These are phyloP conservation scores for Pammene aurita DNA, from an alignment of 2,888 invertebrate species.

Conservation along the genomic window DNA sequence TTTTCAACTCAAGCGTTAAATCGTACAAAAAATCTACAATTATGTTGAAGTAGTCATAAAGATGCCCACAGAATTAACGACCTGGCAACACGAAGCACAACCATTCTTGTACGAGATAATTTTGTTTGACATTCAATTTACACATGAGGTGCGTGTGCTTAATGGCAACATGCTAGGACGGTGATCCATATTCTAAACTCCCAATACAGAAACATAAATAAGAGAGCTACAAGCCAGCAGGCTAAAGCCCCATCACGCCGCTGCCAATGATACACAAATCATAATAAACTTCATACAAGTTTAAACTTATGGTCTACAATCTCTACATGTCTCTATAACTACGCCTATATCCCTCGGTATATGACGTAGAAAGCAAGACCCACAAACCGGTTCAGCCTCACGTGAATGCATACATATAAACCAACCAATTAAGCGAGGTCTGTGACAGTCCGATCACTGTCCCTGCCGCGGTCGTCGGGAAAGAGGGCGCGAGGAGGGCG, in stretches of 20 bases:
- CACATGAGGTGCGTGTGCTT: slow-evolving; percentile 37
- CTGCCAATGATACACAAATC: slow-evolving; percentile 74
- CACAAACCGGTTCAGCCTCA: slow-evolving; percentile 75
- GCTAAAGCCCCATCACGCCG: slow-evolving; percentile 71
- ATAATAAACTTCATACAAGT: slow-evolving; percentile 72
- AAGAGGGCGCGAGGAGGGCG: slow-evolving; percentile 56
- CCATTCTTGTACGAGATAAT: slow-evolving; percentile 32
- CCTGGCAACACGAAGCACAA: slow-evolving; percentile 19
- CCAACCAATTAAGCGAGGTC: slow-evolving; percentile 75
- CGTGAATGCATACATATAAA: slow-evolving; percentile 75
- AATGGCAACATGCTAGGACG: slow-evolving; percentile 41
- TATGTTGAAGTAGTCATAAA: slow-evolving; percentile 7
- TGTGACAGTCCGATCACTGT: slow-evolving; percentile 69
- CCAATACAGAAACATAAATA: slow-evolving; percentile 61
- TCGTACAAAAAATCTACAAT: neutral
- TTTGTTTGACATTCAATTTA: slow-evolving; percentile 39
- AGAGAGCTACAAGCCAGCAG: slow-evolving; percentile 60
- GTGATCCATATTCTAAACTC: slow-evolving; percentile 49
- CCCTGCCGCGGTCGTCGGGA: slow-evolving; percentile 55
- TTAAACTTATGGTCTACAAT: slow-evolving; percentile 64
- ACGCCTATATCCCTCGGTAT: slow-evolving; percentile 69
- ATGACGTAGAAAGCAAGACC: slow-evolving; percentile 77
- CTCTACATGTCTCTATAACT: slow-evolving; percentile 59
- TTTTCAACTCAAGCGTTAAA: neutral
- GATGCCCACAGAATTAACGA: slow-evolving; percentile 24